Evolutionary conservation across 2,113 vertebrate genomes (phyloP).

Genomic region (Bostrychus sinensis): DNA sequence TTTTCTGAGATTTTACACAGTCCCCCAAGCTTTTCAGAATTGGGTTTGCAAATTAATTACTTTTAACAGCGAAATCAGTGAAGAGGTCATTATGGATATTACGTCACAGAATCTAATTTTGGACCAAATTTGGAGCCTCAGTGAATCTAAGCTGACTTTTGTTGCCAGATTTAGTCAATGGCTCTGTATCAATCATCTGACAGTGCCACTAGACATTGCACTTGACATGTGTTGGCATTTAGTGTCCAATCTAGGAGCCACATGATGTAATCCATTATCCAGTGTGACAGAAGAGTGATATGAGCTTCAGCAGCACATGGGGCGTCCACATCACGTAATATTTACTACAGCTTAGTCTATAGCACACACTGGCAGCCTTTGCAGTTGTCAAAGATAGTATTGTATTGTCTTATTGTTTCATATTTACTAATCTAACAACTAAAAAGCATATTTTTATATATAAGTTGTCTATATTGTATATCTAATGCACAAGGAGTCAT

Average conservation of each 20-base stretch:
- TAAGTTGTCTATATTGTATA: too few relatives aligned
- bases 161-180: background rate
- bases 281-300: constrained; percentile 1
- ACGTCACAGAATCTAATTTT: background rate
- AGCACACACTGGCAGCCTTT: too few relatives aligned
- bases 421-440: too few relatives aligned
- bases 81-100: background rate
- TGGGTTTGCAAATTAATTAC: background rate
- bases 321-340: background rate
- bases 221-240: constrained; percentile 1
- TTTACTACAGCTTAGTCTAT: background rate
- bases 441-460: too few relatives aligned
- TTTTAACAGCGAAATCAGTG: too few relatives aligned
- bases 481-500: too few relatives aligned
- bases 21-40: background rate
- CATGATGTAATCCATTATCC: constrained; percentile 13
- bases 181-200: background rate
- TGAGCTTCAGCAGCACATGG: background rate
- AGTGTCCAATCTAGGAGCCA: background rate
- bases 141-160: background rate
- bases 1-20: background rate
- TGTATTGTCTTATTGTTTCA: too few relatives aligned
- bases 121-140: background rate
- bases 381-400: too few relatives aligned
- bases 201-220: background rate